A percentile compares a stretch with the other conserved stretches of the same genome.
phyloP scores from a whole-genome alignment of 1,140 invertebrate species.

The Pollicipes pollicipes region DNA sequence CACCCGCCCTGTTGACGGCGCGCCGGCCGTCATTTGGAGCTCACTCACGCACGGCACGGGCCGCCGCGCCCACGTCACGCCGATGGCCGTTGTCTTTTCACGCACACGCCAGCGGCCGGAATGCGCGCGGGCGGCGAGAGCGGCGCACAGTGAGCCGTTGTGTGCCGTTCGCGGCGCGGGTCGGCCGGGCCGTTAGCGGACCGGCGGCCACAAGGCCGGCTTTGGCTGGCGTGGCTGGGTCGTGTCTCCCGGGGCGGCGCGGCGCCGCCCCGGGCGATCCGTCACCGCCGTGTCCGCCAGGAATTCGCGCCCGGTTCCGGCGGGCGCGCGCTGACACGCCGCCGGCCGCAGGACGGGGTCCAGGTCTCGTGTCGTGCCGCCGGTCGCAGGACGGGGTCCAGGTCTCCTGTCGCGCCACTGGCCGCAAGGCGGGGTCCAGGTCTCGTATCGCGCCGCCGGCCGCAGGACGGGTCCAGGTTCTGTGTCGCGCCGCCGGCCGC shows the following conservation, averaged over 20 bases:
- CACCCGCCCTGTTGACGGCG: no score
- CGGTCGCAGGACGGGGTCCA: no score
- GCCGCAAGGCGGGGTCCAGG: no score
- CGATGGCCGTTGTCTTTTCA: neutral
- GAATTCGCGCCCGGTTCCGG: neutral
- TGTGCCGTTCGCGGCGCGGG: neutral
- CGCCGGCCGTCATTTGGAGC: no score
- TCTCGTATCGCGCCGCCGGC: no score
- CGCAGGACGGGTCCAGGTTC: no score
- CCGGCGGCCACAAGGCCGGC: neutral
- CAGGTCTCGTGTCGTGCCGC: no score
- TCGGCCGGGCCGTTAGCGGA: neutral
- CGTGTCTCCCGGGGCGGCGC: neutral
- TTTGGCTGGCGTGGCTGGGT: neutral
- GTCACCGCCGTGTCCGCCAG: neutral
- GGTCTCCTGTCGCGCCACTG: no score
- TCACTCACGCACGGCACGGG: no score
- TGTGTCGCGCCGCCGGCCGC: no score
- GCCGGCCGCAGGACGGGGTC: no score
- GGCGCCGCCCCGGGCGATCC: neutral
- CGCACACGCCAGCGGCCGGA: neutral
- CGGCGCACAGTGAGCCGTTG: neutral
- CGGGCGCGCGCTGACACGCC: neutral
- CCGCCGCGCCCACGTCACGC: no score
- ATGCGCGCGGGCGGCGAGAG: neutral